Percentiles rank a stretch among this genome's conserved stretches.
Evolutionary conservation across 1,140 invertebrate species (phyloP).

Genomic region (Andricus grossulariae): DNA sequence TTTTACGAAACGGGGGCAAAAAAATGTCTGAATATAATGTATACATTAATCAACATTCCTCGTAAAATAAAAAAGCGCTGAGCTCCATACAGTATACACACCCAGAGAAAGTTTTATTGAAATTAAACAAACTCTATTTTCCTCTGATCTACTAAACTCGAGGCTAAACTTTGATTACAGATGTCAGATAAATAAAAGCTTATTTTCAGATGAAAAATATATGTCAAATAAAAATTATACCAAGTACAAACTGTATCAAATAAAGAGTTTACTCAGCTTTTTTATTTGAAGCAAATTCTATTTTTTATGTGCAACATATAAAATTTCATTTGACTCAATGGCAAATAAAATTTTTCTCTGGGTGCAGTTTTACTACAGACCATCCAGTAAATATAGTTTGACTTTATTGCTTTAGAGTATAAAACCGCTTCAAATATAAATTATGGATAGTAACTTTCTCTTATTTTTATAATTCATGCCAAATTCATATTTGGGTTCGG

Average conservation of each 20-base stretch:
- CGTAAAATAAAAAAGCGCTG: background rate
- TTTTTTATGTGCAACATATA: slow-evolving; percentile 18
- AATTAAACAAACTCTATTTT: too few relatives aligned
- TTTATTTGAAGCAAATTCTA: background rate
- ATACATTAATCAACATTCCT: slow-evolving; percentile 8
- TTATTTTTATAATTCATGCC: too few relatives aligned
- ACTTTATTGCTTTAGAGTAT: slow-evolving; percentile 16
- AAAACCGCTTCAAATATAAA: slow-evolving; percentile 14
- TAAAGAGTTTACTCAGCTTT: slow-evolving; percentile 13
- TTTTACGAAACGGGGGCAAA: slow-evolving; percentile 14
- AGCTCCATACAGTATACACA: too few relatives aligned
- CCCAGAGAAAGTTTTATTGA: too few relatives aligned
- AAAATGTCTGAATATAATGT: slow-evolving; percentile 6
- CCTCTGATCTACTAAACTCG: too few relatives aligned
- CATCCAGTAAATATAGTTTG: slow-evolving; percentile 13
- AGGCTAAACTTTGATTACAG: too few relatives aligned
- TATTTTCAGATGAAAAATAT: background rate
- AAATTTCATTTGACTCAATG: slow-evolving; percentile 17
- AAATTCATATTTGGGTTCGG: too few relatives aligned
- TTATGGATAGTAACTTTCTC: too few relatives aligned
- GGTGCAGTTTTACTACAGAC: slow-evolving; percentile 12
- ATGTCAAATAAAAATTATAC: background rate
- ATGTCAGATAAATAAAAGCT: too few relatives aligned
- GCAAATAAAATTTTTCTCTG: slow-evolving; percentile 4
- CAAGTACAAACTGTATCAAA: background rate